Conservation (phyloP, 2,113 vertebrate species). For the Castor canadensis region DNA sequence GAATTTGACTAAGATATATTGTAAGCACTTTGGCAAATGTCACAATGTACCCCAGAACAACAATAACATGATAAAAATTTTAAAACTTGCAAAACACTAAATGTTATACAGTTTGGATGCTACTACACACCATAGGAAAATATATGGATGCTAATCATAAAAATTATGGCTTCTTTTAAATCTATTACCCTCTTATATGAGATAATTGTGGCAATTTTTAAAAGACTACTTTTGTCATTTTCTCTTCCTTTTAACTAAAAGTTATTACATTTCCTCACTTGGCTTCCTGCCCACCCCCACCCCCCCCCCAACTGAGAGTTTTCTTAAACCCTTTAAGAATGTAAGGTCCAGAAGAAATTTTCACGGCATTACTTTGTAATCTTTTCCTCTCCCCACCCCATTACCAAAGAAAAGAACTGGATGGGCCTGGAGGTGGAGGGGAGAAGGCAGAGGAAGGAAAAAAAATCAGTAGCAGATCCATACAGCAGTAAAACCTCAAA, state of each 20-base stretch:
- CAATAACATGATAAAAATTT: no score
- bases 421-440: neutral
- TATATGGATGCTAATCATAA: slow-evolving; percentile 16
- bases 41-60: no score
- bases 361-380: slow-evolving; percentile 58
- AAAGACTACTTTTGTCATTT: slow-evolving; percentile 76
- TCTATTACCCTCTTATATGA: slow-evolving; percentile 66
- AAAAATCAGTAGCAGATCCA: slow-evolving; percentile 83
- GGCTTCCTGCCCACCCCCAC: slow-evolving; percentile 42
- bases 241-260: slow-evolving; percentile 71
- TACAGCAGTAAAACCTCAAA: slow-evolving; percentile 86
- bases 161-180: slow-evolving; percentile 23
- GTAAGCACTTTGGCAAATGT: no score
- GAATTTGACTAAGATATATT: no score
- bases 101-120: neutral
- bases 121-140: slow-evolving; percentile 67
- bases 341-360: slow-evolving; percentile 71
- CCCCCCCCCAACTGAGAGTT: neutral
- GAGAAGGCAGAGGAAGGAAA: slow-evolving; percentile 34
- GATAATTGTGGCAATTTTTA: slow-evolving; percentile 50
- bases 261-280: slow-evolving; percentile 70
- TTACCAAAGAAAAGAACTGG: slow-evolving; percentile 37
- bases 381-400: slow-evolving; percentile 18
- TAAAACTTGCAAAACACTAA: slow-evolving; percentile 51
- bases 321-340: slow-evolving; percentile 72